Evolutionary conservation across 2,888 invertebrate species (phyloP).

Genomic region (Oscheius sp.): DNA sequence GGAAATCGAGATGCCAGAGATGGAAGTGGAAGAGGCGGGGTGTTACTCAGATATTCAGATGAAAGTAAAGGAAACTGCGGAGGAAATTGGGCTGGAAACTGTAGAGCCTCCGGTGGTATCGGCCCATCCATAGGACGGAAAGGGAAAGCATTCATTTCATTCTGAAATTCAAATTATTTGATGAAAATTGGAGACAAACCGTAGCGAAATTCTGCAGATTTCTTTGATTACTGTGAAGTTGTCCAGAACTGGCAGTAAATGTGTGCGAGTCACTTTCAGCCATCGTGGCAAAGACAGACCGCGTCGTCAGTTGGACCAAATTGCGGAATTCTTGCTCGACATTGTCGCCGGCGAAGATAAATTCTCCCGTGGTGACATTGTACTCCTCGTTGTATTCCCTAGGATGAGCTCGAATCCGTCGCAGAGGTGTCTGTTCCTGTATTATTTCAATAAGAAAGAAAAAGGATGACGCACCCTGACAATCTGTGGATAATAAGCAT

Average conservation of each 20-base stretch:
- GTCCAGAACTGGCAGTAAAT: constrained; percentile 2
- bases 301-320: constrained; percentile 14
- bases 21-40: too few species aligned
- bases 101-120: too few species aligned
- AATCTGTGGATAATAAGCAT: constrained; percentile 7
- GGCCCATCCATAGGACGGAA: too few species aligned
- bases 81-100: too few species aligned
- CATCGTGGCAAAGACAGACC: constrained; percentile 24
- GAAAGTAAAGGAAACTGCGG: too few species aligned
- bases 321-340: background rate
- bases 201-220: constrained; percentile 3
- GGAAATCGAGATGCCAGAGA: too few species aligned
- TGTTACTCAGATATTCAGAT: too few species aligned
- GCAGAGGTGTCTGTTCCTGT: background rate
- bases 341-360: constrained; percentile 2
- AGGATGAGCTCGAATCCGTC: background rate
- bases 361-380: background rate
- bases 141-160: too few species aligned
- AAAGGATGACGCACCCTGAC: background rate
- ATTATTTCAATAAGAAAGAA: too few species aligned
- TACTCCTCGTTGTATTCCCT: background rate
- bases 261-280: constrained; percentile 10
- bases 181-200: background rate
- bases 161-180: too few species aligned
- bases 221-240: background rate